Percentiles rank a stretch among this genome's conserved stretches.
phyloP scores from a whole-genome alignment of 2,888 invertebrate genomes.

The Lasioglossum villosulum region DNA sequence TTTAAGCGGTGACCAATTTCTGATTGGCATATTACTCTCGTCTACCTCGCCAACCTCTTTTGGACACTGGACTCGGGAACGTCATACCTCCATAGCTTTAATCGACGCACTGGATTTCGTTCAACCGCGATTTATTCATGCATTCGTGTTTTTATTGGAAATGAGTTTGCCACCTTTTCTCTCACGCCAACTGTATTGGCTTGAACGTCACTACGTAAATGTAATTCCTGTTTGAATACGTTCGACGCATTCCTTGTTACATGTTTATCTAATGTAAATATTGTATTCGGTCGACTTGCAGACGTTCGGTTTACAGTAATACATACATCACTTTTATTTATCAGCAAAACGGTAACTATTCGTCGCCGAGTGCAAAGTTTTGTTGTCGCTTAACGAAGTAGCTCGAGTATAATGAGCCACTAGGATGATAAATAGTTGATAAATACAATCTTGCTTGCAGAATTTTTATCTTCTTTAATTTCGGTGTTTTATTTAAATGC shows the following conservation, averaged over 20 bases:
- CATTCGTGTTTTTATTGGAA: background rate
- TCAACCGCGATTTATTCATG: background rate
- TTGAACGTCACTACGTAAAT: background rate
- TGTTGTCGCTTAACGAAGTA: background rate
- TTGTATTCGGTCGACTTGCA: background rate
- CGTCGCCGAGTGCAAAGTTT: background rate
- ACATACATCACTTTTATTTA: background rate
- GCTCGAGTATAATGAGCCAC: background rate
- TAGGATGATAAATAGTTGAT: background rate
- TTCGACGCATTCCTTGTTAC: background rate
- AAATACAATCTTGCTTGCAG: background rate
- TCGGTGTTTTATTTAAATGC: background rate
- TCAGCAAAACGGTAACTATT: background rate
- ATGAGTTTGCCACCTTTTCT: background rate
- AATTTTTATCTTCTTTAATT: background rate
- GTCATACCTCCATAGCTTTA: background rate
- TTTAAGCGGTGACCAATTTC: conserved; percentile 45
- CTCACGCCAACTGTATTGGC: background rate
- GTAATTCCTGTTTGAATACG: background rate
- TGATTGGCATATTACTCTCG: background rate
- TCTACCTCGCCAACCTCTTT: background rate
- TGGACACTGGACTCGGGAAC: background rate
- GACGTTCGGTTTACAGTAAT: background rate
- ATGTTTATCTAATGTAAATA: background rate
- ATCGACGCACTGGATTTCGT: background rate